phyloP scores from a whole-genome alignment of 1,140 invertebrate genomes.

The Heliconius hewitsoni region DNA sequence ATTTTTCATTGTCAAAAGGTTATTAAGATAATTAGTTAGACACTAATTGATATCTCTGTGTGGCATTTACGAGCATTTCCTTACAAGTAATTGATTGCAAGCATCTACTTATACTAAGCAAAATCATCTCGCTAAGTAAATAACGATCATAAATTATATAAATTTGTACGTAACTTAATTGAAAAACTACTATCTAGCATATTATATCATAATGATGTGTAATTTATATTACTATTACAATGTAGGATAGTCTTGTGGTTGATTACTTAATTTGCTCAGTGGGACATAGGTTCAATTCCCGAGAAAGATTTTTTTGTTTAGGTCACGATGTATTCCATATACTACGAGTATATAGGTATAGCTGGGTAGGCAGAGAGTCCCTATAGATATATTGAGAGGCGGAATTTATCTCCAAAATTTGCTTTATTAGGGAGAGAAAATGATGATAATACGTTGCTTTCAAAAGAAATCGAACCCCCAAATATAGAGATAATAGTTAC shows the following conservation, averaged over 20 bases:
- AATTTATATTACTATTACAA: constrained; percentile 1
- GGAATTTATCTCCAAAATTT: too few relatives aligned
- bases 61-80: background rate
- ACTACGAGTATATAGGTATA: too few relatives aligned
- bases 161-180: background rate
- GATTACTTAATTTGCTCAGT: background rate
- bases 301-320: too few relatives aligned
- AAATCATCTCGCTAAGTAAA: background rate
- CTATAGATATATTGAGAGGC: too few relatives aligned
- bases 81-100: background rate
- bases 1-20: too few relatives aligned
- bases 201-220: background rate
- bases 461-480: too few relatives aligned
- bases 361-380: too few relatives aligned
- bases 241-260: background rate
- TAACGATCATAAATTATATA: background rate
- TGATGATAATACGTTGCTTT: too few relatives aligned
- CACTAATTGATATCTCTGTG: background rate
- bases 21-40: background rate
- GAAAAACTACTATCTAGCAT: background rate
- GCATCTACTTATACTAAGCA: background rate
- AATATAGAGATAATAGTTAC: too few relatives aligned
- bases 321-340: too few relatives aligned
- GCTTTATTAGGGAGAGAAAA: too few relatives aligned
- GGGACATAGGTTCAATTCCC: background rate